phyloP scores from a whole-genome alignment of 2,888 invertebrate genomes.

The Pammene fasciana region DNA sequence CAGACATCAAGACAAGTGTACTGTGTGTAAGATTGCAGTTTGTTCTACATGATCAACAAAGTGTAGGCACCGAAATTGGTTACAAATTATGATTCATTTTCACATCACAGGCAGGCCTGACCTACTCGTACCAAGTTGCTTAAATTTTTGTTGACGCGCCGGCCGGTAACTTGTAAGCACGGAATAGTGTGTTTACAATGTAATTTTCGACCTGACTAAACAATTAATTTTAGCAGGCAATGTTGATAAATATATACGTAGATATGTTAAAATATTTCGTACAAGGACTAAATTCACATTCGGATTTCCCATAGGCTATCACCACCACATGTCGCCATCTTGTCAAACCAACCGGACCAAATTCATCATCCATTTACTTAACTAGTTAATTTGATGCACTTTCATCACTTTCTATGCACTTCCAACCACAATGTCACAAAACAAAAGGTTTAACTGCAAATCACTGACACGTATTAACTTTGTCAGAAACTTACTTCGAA shows the following conservation, averaged over 20 bases:
- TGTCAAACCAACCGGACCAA: constrained; percentile 78
- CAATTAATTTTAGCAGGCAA: neutral
- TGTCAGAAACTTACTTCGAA: constrained; percentile 92
- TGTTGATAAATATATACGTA: neutral
- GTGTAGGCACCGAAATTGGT: no score
- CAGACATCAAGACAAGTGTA: no score
- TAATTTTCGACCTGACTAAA: neutral
- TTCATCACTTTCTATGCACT: constrained; percentile 56
- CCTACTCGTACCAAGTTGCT: neutral
- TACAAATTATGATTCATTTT: no score
- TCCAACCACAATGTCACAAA: constrained; percentile 50
- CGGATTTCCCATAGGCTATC: constrained; percentile 50
- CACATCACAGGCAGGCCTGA: no score
- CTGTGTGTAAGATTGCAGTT: no score
- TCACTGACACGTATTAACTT: constrained; percentile 65
- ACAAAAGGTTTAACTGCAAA: constrained; percentile 47
- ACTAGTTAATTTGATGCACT: constrained; percentile 52
- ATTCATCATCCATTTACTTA: constrained; percentile 68
- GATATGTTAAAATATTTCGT: constrained; percentile 7
- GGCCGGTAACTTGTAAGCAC: constrained; percentile 20
- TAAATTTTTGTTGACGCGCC: constrained; percentile 21
- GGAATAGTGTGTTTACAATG: neutral
- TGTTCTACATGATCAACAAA: neutral
- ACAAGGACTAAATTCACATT: constrained; percentile 33
- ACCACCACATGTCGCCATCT: constrained; percentile 82